Evolutionary conservation across 2,888 invertebrate genomes (phyloP), one percentile per base, ranked within the genome.

Genomic region (Tortrix viridana): DNA sequence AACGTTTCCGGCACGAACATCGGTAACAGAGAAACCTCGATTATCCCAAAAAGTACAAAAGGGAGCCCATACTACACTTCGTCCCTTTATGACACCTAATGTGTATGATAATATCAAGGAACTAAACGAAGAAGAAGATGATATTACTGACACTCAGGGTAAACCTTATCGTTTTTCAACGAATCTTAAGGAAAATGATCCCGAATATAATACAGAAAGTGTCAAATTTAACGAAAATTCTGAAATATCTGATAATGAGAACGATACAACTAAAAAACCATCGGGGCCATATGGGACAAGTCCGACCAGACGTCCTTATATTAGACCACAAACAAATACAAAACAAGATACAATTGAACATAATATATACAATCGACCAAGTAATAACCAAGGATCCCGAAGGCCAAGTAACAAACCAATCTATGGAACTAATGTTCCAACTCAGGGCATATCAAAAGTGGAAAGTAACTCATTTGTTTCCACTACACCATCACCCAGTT

Each of bases 81-180:
- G 70, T 43, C 75, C 77, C 4, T 79, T 76, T 53, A 70, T 72
- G 26, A 76, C 73, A 38, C 74, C 76, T 38, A 74, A 74, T 37
- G 74, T 71, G 5, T 68, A 67, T 19, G 63, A 66, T 9, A 65
- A 64, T 48, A 65, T 68, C 18, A 65, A 68, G 5, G 38, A 55
- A n/a, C 18, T 20, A 19, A 58, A 66, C 43, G 61, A 71, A 38
- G 66, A 73, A 12, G 49, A 43, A 43, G 55, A 62, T n/a, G 59
- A 65, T 32, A 43, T 66, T 43, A 48, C 50, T 4, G n/a, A 41
- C 14, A 20, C 18, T 9, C 37, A 52, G 46, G 2, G 60, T 4
- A 55, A 55, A 37, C 55, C 55, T 16, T n/a, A 23, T 19, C 22
- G 23, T 26, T 41, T 47, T 19, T 4, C 46, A 26, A 23, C 56